These are phyloP conservation scores for Daubentonia madagascariensis DNA, from an alignment of 2,113 vertebrate genomes.

Conservation along the genomic window DNA sequence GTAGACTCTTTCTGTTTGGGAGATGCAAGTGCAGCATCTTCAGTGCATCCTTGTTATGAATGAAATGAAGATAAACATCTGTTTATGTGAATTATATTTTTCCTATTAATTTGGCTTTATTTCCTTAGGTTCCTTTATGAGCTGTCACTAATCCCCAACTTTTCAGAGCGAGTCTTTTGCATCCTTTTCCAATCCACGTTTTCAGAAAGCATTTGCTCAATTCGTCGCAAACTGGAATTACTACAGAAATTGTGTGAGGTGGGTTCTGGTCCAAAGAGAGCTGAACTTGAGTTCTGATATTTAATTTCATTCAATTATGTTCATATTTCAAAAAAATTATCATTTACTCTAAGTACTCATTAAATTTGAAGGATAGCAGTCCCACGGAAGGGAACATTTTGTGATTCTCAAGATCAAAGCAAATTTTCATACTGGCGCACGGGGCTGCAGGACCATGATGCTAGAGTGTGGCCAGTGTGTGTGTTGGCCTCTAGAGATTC, in stretches of 20 bases:
- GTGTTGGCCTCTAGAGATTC: not conserved
- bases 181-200: constrained; percentile 96
- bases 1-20: not conserved
- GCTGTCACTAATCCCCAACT: constrained; percentile 95
- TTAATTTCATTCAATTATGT: constrained; percentile 43
- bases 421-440: not conserved
- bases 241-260: constrained; percentile 94
- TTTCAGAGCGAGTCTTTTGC: constrained; percentile 95
- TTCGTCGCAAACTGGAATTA: constrained; percentile 92
- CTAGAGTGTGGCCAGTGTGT: not conserved
- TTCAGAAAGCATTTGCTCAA: constrained; percentile 92
- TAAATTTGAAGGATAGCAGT: constrained; percentile 49
- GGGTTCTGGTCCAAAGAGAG: constrained; percentile 62
- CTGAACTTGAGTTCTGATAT: constrained; percentile 40
- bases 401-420: constrained; percentile 59
- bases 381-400: not conserved
- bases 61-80: not conserved
- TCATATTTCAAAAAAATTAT: constrained; percentile 62
- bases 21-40: not conserved
- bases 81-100: not conserved
- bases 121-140: constrained; percentile 93
- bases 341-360: constrained; percentile 53
- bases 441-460: not conserved
- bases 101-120: constrained; percentile 26
- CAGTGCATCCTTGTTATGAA: not conserved